Evolutionary conservation across 2,797 vertebrate species (phyloP).

Genomic region (Acrossocheilus fasciatus): DNA sequence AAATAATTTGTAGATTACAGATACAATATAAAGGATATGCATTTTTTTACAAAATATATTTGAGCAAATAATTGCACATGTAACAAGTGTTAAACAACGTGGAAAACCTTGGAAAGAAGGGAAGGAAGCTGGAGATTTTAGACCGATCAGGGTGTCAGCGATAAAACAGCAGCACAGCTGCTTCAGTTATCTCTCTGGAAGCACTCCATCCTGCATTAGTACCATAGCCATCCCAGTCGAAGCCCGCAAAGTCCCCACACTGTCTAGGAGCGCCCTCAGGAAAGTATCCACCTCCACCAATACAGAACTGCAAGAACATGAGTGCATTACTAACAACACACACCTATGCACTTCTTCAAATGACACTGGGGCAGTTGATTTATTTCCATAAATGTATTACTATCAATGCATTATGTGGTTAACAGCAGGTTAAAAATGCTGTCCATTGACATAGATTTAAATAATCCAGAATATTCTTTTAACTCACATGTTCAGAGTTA

Average conservation of each 20-base stretch:
- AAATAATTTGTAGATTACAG: neutral
- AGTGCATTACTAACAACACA: neutral
- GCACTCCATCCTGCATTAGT: conserved; percentile 55
- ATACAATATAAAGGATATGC: neutral
- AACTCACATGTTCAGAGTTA: conserved; percentile 71
- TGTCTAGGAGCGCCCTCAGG: conserved; percentile 25
- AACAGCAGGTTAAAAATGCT: neutral
- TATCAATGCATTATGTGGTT: neutral
- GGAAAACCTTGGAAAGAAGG: too few species aligned
- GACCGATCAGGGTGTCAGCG: conserved; percentile 9
- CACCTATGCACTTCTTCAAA: neutral
- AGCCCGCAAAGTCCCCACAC: conserved; percentile 66
- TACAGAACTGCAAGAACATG: conserved; percentile 58
- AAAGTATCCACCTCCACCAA: conserved; percentile 70
- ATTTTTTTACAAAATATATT: neutral
- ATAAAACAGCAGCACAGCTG: conserved; percentile 71
- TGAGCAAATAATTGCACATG: too few species aligned
- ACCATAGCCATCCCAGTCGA: conserved; percentile 70
- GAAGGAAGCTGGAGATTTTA: too few species aligned
- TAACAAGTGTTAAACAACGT: too few species aligned
- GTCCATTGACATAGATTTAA: neutral
- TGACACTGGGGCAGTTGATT: too few species aligned
- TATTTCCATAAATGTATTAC: neutral
- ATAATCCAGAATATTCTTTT: conserved; percentile 43
- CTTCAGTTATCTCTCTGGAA: conserved; percentile 68